A percentile compares a stretch with the other conserved stretches of the same genome.
Evolutionary conservation across 2,888 invertebrate species (phyloP).

Genomic region (Tachina fera): DNA sequence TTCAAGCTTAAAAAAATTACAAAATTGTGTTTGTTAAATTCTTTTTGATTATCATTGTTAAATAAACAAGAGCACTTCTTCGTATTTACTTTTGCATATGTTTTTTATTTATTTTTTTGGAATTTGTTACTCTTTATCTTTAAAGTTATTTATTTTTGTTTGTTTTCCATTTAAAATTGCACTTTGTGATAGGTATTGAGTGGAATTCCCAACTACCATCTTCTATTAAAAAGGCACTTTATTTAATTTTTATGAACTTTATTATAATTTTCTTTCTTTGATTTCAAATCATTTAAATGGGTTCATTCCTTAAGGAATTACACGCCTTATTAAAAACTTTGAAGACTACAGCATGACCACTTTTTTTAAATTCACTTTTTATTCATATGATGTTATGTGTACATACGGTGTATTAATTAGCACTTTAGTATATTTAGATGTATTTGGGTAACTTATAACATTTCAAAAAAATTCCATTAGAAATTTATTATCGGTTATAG

Average conservation of each 20-base stretch:
- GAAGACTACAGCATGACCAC: constrained; percentile 48
- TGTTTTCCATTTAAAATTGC: constrained; percentile 62
- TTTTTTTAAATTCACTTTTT: constrained; percentile 35
- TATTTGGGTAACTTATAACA: not conserved
- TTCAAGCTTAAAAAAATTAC: not conserved
- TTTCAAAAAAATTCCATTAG: constrained; percentile 36
- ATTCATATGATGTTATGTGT: not conserved
- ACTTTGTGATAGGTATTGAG: constrained; percentile 58
- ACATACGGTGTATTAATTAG: not conserved
- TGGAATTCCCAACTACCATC: constrained; percentile 2
- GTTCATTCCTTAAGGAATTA: constrained; percentile 50
- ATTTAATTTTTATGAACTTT: constrained; percentile 2
- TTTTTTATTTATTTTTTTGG: not conserved
- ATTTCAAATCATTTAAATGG: constrained; percentile 23
- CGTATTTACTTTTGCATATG: constrained; percentile 15
- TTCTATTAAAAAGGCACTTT: constrained; percentile 60
- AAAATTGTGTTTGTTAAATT: constrained; percentile 27
- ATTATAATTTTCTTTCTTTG: not conserved
- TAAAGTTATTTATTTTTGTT: constrained; percentile 24
- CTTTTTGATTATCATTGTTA: constrained; percentile 22
- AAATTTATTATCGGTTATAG: constrained; percentile 13
- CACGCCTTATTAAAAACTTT: constrained; percentile 44
- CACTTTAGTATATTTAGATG: constrained; percentile 3
- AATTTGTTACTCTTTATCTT: constrained; percentile 23
- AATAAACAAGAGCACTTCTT: constrained; percentile 63